Percentiles rank a stretch among this genome's conserved stretches.
Evolutionary conservation across 2,797 vertebrate species (phyloP).

Genomic region (Benthosema pterotum): DNA sequence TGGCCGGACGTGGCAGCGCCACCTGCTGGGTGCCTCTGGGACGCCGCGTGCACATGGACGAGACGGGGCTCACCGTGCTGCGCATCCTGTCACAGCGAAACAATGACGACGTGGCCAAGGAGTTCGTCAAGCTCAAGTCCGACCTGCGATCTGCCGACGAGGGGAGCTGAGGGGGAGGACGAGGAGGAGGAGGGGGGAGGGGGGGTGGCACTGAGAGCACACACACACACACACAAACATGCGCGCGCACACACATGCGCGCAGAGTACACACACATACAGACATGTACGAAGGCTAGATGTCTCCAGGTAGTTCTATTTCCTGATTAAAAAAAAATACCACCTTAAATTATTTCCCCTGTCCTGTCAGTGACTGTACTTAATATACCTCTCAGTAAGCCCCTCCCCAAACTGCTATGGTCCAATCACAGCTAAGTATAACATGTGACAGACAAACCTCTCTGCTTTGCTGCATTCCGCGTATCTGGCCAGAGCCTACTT

Average conservation of each 20-base stretch:
- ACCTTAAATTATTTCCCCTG: too few relatives aligned
- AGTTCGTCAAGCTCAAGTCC: conserved; percentile 97
- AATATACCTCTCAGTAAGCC: too few relatives aligned
- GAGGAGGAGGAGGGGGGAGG: neutral
- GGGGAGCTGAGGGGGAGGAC: conserved; percentile 83
- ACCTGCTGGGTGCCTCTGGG: conserved; percentile 85
- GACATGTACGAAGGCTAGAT: conserved; percentile 55
- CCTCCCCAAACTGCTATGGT: too few relatives aligned
- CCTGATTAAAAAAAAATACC: too few relatives aligned
- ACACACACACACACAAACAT: neutral
- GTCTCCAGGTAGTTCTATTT: too few relatives aligned
- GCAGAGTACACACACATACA: too few relatives aligned
- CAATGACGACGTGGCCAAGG: conserved; percentile 97
- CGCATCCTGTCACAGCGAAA: conserved; percentile 97
- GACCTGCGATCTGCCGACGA: conserved; percentile 95
- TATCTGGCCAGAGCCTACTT: too few relatives aligned
- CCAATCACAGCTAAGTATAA: too few relatives aligned
- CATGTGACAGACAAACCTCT: too few relatives aligned
- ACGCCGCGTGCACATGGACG: conserved; percentile 95
- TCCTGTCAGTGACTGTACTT: too few relatives aligned
- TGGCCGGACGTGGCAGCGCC: conserved; percentile 83
- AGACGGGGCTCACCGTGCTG: conserved; percentile 95
- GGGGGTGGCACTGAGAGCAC: neutral
- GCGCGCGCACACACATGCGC: too few relatives aligned
- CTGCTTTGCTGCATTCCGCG: too few relatives aligned